These are phyloP conservation scores for Enteromius unitaeniatus DNA, from an alignment of 2,797 vertebrate genomes.

Conservation along the genomic window DNA sequence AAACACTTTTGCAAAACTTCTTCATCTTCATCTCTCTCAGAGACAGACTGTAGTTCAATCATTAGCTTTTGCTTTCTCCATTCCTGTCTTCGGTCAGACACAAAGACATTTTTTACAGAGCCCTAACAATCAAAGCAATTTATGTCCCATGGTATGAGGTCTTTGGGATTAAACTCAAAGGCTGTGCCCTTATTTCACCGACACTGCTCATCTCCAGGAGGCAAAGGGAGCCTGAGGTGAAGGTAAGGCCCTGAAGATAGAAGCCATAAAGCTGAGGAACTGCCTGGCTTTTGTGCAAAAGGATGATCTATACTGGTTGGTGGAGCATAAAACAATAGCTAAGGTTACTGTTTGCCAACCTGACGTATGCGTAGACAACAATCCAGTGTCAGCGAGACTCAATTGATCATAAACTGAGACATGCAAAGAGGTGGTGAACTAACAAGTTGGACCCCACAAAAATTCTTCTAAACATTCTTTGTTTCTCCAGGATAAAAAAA, in stretches of 20 bases:
- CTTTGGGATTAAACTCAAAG: conserved; percentile 32
- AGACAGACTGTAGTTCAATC: background rate
- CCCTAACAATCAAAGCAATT: conserved; percentile 48
- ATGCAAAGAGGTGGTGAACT: conserved; percentile 55
- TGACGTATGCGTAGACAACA: conserved; percentile 65
- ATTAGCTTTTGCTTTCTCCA: conserved; percentile 11
- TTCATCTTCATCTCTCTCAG: background rate
- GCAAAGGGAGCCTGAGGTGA: conserved; percentile 70
- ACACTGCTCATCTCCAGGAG: conserved; percentile 42
- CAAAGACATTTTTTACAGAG: conserved; percentile 13
- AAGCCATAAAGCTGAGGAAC: conserved; percentile 68
- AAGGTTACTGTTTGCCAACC: conserved; percentile 62
- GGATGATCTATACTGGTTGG: conserved; percentile 70
- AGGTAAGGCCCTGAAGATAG: conserved; percentile 55
- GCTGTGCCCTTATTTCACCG: conserved; percentile 51
- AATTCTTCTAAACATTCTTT: conserved; percentile 36
- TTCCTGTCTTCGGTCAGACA: conserved; percentile 26
- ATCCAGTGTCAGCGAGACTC: conserved; percentile 63
- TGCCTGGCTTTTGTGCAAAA: conserved; percentile 63
- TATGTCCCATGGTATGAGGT: conserved; percentile 33
- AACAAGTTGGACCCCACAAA: conserved; percentile 61
- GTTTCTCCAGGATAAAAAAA: conserved; percentile 33
- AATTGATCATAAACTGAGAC: conserved; percentile 73
- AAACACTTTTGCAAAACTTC: background rate
- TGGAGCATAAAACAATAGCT: conserved; percentile 72